Conservation (phyloP, 2,888 invertebrate species). For the Scaptomyza flava region DNA sequence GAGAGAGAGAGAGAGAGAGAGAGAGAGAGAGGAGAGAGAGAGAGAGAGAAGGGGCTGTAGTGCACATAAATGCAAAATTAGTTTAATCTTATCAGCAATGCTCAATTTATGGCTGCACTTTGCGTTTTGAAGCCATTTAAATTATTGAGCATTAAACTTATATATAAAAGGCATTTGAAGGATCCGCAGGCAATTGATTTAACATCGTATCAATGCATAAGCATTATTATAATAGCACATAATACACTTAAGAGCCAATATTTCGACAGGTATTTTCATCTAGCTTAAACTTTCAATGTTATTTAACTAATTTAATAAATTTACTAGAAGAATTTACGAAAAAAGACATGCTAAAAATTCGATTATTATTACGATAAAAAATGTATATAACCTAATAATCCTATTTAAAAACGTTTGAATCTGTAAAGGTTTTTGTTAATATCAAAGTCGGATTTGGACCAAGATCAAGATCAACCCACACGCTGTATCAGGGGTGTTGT, state of each 20-base stretch:
- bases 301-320: not conserved
- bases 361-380: not conserved
- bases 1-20: not conserved
- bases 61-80: conserved; percentile 47
- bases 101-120: conserved; percentile 44
- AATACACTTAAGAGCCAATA: not conserved
- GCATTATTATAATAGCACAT: not conserved
- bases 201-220: conserved; percentile 11
- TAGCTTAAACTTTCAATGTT: too few species aligned
- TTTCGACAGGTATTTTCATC: not conserved
- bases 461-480: not conserved
- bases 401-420: not conserved
- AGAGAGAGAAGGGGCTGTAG: not conserved
- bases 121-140: conserved; percentile 41
- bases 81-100: conserved; percentile 34
- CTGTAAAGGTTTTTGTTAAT: not conserved
- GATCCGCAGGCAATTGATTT: conserved; percentile 11
- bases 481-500: not conserved
- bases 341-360: too few species aligned
- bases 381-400: not conserved
- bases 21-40: not conserved
- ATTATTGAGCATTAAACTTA: conserved; percentile 36
- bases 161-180: conserved; percentile 4
- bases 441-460: not conserved
- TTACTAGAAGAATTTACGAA: not conserved